These are phyloP conservation scores for Aegotheles bennettii DNA, from an alignment of 2,113 vertebrate genomes.

Conservation along the genomic window DNA sequence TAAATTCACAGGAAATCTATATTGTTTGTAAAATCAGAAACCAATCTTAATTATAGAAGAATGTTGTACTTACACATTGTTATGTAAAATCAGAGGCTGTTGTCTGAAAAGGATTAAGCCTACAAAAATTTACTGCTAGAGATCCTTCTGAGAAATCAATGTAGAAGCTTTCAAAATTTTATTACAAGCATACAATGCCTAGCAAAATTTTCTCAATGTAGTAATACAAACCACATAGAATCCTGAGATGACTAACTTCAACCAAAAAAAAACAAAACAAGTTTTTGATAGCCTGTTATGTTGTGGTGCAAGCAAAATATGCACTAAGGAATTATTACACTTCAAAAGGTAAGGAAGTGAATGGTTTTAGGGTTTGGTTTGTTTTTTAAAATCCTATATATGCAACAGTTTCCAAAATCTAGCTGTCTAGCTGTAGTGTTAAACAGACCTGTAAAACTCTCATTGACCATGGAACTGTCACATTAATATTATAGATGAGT, in stretches of 20 bases:
- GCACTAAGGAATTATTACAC: neutral
- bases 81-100: neutral
- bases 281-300: neutral
- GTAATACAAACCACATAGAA: neutral
- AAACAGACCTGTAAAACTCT: neutral
- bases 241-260: neutral
- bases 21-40: neutral
- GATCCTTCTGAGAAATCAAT: neutral
- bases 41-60: neutral
- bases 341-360: neutral
- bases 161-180: neutral
- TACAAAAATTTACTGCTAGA: neutral
- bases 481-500: neutral
- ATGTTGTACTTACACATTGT: neutral
- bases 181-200: neutral
- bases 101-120: neutral
- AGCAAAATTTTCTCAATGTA: neutral
- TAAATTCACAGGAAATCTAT: neutral
- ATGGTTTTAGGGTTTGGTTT: neutral
- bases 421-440: neutral
- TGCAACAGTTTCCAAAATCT: neutral
- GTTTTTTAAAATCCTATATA: neutral
- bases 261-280: neutral
- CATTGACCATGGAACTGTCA: neutral
- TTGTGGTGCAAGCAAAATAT: neutral